phyloP scores from a whole-genome alignment of 2,888 invertebrate genomes.

The Drosophila birchii region DNA sequence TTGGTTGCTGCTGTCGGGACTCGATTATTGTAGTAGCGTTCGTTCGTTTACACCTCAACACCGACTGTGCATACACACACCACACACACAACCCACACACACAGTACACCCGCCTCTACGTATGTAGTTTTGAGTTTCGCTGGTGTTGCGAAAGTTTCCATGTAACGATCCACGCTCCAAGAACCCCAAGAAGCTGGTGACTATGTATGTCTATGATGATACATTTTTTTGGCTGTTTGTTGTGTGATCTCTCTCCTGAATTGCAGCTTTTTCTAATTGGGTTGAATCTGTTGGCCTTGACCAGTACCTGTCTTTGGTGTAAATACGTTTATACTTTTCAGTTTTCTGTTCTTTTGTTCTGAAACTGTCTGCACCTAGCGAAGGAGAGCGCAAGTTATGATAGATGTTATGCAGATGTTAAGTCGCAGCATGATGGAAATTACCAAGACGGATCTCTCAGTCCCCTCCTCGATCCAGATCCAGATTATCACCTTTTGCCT shows the following conservation, averaged over 20 bases:
- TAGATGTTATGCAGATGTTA: constrained; percentile 42
- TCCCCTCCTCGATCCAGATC: background rate
- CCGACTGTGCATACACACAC: constrained; percentile 14
- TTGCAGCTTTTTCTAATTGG: constrained; percentile 58
- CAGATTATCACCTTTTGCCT: background rate
- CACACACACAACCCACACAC: constrained; percentile 20
- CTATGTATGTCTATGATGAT: constrained; percentile 39
- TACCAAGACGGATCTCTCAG: constrained; percentile 3
- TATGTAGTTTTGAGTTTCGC: constrained; percentile 68
- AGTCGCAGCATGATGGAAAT: constrained; percentile 56
- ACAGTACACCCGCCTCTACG: constrained; percentile 28
- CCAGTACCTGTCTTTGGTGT: constrained; percentile 30
- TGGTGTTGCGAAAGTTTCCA: constrained; percentile 66
- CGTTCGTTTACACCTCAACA: constrained; percentile 32
- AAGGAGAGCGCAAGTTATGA: constrained; percentile 51
- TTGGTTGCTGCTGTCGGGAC: constrained; percentile 55
- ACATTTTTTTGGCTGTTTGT: constrained; percentile 62
- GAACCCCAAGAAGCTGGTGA: constrained; percentile 29
- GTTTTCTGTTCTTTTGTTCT: constrained; percentile 14
- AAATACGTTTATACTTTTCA: constrained; percentile 30
- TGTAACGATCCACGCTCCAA: constrained; percentile 21
- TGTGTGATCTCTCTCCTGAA: constrained; percentile 56
- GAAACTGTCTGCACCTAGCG: constrained; percentile 58
- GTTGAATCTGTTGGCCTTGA: constrained; percentile 21
- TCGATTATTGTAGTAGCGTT: constrained; percentile 50